Evolutionary conservation across 2,797 vertebrate genomes (phyloP).

Genomic region (Champsocephalus esox): DNA sequence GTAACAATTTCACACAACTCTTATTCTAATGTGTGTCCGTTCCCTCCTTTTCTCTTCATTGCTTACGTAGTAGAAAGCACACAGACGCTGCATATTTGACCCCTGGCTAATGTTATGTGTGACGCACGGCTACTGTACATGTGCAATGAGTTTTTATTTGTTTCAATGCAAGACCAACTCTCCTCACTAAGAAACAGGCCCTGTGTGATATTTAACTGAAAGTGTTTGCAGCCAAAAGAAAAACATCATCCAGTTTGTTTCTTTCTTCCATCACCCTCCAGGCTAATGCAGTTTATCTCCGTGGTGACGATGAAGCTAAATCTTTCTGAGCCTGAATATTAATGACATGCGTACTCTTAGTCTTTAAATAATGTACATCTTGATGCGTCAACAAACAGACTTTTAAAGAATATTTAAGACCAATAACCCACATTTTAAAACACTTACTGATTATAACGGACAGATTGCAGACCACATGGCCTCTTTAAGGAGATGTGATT

Average conservation of each 20-base stretch:
- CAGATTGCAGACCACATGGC: not conserved
- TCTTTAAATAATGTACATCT: not conserved
- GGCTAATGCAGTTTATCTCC: constrained; percentile 14
- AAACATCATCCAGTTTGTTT: constrained; percentile 37
- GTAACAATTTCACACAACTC: not conserved
- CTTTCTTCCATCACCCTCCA: constrained; percentile 7
- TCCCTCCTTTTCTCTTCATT: too few relatives aligned
- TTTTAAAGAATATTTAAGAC: not conserved
- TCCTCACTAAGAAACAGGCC: not conserved
- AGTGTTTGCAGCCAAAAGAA: constrained; percentile 24
- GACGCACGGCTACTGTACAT: constrained; percentile 27
- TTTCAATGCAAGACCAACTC: not conserved
- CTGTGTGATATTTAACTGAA: not conserved
- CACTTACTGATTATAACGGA: not conserved
- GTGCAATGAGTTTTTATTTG: not conserved
- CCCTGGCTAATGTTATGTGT: constrained; percentile 29
- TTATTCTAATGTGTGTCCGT: not conserved
- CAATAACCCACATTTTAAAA: not conserved
- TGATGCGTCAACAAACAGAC: not conserved
- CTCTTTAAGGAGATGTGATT: not conserved
- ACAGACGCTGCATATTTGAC: too few relatives aligned
- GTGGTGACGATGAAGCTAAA: constrained; percentile 22
- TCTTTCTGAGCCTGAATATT: constrained; percentile 7
- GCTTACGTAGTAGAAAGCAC: too few relatives aligned
- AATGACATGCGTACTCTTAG: not conserved